Conservation (phyloP, 2,888 invertebrate genomes). For the Gnatocerus cornutus region DNA sequence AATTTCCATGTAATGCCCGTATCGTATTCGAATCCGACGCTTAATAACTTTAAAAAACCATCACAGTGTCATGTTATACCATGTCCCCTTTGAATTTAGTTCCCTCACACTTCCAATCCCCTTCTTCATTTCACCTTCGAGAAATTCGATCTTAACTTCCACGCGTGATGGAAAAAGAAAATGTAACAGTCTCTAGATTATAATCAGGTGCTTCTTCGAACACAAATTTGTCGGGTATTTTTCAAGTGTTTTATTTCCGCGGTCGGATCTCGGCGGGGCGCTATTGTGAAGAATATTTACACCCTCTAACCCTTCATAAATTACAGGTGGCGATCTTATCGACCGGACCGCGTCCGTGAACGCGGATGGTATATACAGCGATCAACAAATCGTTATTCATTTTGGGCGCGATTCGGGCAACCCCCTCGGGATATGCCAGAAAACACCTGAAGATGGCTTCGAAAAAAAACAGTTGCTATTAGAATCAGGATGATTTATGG, state of each 20-base stretch:
- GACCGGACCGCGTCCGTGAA: constrained; percentile 6
- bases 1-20: constrained; percentile 59
- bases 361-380: constrained; percentile 1
- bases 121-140: constrained; percentile 14
- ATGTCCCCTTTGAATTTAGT: constrained; percentile 40
- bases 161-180: constrained; percentile 39
- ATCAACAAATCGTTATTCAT: constrained; percentile 4
- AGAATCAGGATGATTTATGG: no score
- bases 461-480: no score
- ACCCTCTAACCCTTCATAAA: constrained; percentile 69
- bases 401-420: neutral
- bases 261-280: constrained; percentile 64
- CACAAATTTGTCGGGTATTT: constrained; percentile 69
- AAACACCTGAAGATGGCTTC: no score
- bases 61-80: constrained; percentile 67
- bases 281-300: constrained; percentile 69
- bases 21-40: constrained; percentile 62
- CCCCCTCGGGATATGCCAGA: no score
- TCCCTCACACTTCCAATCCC: constrained; percentile 18
- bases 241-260: constrained; percentile 66
- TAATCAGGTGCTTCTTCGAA: constrained; percentile 64
- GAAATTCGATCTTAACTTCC: constrained; percentile 3
- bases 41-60: constrained; percentile 64
- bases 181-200: constrained; percentile 57
- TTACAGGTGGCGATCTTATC: constrained; percentile 65